Evolutionary conservation across 2,888 invertebrate genomes (phyloP).

Genomic region (Aphidius colemani): DNA sequence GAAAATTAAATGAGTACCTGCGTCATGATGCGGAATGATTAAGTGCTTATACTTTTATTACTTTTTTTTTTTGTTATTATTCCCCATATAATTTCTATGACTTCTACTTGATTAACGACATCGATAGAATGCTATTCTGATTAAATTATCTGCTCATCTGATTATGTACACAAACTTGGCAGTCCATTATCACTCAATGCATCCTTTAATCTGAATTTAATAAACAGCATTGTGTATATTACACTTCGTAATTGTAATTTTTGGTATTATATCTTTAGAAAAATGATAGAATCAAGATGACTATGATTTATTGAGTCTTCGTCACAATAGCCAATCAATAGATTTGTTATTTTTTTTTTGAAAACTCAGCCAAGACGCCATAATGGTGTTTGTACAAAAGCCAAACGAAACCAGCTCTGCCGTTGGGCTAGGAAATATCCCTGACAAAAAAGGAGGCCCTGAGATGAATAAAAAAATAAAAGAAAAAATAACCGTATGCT

Average conservation of each 20-base stretch:
- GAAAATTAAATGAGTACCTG: neutral
- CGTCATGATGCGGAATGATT: too few species aligned
- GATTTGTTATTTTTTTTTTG: constrained; percentile 33
- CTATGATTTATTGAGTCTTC: neutral
- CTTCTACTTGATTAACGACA: constrained; percentile 33
- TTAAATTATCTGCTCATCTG: constrained; percentile 38
- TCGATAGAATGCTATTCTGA: constrained; percentile 37
- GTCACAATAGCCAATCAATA: constrained; percentile 35
- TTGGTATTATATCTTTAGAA: too few species aligned
- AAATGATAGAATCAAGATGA: too few species aligned
- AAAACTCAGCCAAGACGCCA: constrained; percentile 46
- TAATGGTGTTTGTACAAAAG: constrained; percentile 35
- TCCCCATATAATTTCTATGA: neutral
- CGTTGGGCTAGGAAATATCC: constrained; percentile 38
- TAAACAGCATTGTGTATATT: too few species aligned
- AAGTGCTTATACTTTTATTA: too few species aligned
- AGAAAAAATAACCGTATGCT: constrained; percentile 31
- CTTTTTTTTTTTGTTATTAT: neutral
- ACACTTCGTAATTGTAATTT: too few species aligned
- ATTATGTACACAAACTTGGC: constrained; percentile 7
- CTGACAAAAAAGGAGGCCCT: constrained; percentile 25
- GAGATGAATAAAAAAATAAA: constrained; percentile 21
- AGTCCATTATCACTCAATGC: too few species aligned
- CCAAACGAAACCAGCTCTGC: constrained; percentile 18
- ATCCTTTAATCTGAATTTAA: too few species aligned